Evolutionary conservation across 2,797 vertebrate species (phyloP).

Genomic region (Prionace glauca): DNA sequence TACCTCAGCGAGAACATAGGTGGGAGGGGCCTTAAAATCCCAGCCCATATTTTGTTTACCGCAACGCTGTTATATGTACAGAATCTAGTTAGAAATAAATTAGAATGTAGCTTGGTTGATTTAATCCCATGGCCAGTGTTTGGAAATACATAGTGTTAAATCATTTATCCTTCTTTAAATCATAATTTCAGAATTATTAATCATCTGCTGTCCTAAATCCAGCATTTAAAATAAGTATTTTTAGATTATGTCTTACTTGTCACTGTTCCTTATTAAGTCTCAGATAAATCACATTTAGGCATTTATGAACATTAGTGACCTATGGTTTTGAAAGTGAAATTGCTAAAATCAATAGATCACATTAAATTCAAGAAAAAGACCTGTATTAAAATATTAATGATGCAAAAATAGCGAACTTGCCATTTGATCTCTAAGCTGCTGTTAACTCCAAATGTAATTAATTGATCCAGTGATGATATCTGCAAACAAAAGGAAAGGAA

Average conservation of each 20-base stretch:
- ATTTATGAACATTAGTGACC: not conserved
- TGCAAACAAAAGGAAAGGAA: not conserved
- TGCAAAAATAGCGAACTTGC: not conserved
- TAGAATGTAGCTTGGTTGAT: not conserved
- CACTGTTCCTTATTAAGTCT: not conserved
- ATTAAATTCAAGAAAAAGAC: not conserved
- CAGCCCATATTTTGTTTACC: not conserved
- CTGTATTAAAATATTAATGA: slow-evolving; percentile 6
- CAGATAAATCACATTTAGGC: not conserved
- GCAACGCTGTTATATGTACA: not conserved
- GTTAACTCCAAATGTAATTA: not conserved
- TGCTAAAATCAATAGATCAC: not conserved
- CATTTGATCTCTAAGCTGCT: slow-evolving; percentile 24
- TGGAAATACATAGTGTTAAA: not conserved
- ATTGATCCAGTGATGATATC: slow-evolving; percentile 21
- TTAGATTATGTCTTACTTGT: not conserved
- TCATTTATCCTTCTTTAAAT: not conserved
- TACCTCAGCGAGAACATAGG: too few relatives aligned
- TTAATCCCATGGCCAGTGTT: not conserved
- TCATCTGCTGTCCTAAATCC: not conserved
- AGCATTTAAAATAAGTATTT: not conserved
- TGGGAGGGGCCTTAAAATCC: too few relatives aligned
- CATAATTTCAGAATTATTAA: not conserved
- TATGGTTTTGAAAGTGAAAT: not conserved
- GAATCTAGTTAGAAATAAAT: not conserved